A percentile compares a stretch with the other conserved stretches of the same genome.
Evolutionary conservation across 2,888 invertebrate genomes (phyloP).

Genomic region (Eupithecia tripunctaria): DNA sequence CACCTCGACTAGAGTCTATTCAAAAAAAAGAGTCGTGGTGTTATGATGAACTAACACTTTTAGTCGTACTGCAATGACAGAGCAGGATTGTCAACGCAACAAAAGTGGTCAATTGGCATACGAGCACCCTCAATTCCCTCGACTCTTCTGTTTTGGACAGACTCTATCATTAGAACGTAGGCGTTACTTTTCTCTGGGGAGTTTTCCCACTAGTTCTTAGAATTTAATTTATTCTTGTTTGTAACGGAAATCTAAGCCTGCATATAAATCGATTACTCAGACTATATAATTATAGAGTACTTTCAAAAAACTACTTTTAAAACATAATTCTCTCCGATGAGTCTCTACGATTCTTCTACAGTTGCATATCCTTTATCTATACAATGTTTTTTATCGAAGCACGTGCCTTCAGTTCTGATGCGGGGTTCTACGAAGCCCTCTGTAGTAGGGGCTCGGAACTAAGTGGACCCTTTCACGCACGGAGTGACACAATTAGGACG

Average conservation of each 20-base stretch:
- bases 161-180: too few relatives aligned
- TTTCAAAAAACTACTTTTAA: background rate
- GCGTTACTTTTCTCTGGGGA: background rate
- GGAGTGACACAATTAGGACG: background rate
- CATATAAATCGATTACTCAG: background rate
- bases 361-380: background rate
- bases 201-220: background rate
- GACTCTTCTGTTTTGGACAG: too few relatives aligned
- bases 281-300: too few relatives aligned
- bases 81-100: too few relatives aligned
- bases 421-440: background rate
- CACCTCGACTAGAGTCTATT: background rate
- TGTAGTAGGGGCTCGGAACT: background rate
- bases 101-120: too few relatives aligned
- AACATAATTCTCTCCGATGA: too few relatives aligned
- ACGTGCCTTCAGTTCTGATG: background rate
- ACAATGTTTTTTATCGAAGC: background rate
- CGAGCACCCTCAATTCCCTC: too few relatives aligned
- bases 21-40: too few relatives aligned
- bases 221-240: background rate
- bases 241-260: background rate
- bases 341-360: background rate
- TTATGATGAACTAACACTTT: too few relatives aligned
- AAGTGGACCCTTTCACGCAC: background rate
- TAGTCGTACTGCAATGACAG: too few relatives aligned